These are phyloP conservation scores for Miichthys miiuy DNA, from an alignment of 2,797 vertebrate genomes.

Conservation along the genomic window DNA sequence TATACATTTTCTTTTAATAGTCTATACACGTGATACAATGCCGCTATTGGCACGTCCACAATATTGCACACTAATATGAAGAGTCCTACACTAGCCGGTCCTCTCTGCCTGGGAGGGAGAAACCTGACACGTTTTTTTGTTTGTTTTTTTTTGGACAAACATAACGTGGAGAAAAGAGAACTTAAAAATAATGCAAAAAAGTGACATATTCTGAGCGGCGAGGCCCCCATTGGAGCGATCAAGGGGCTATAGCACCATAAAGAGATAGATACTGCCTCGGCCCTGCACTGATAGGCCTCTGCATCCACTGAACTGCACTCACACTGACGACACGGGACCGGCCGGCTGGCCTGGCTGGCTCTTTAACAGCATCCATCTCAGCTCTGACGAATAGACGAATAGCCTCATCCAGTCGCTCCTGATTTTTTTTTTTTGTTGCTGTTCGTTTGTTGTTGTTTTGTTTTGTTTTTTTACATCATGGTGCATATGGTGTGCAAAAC, in stretches of 20 bases:
- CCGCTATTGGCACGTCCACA: slow-evolving; percentile 81
- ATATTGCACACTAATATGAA: slow-evolving; percentile 88
- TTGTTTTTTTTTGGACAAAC: slow-evolving; percentile 60
- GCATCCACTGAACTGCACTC: slow-evolving; percentile 71
- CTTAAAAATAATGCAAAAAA: slow-evolving; percentile 75
- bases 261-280: slow-evolving; percentile 81
- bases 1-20: slow-evolving; percentile 74
- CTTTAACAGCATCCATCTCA: slow-evolving; percentile 64
- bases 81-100: slow-evolving; percentile 71
- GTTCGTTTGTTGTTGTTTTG: background rate
- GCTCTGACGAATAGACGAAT: slow-evolving; percentile 64
- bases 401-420: slow-evolving; percentile 50
- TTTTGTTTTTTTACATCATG: slow-evolving; percentile 44
- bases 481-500: slow-evolving; percentile 76
- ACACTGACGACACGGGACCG: slow-evolving; percentile 58
- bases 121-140: slow-evolving; percentile 52
- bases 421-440: slow-evolving; percentile 37
- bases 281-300: slow-evolving; percentile 70
- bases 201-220: slow-evolving; percentile 76
- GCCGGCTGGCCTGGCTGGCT: slow-evolving; percentile 48
- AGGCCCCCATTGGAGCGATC: slow-evolving; percentile 67
- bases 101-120: slow-evolving; percentile 65
- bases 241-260: slow-evolving; percentile 87
- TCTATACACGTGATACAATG: slow-evolving; percentile 83
- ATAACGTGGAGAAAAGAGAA: slow-evolving; percentile 67